A percentile compares a stretch with the other conserved stretches of the same genome.
These are phyloP conservation scores for Cantharis rufa DNA, from an alignment of 2,888 invertebrate genomes.

Conservation along the genomic window DNA sequence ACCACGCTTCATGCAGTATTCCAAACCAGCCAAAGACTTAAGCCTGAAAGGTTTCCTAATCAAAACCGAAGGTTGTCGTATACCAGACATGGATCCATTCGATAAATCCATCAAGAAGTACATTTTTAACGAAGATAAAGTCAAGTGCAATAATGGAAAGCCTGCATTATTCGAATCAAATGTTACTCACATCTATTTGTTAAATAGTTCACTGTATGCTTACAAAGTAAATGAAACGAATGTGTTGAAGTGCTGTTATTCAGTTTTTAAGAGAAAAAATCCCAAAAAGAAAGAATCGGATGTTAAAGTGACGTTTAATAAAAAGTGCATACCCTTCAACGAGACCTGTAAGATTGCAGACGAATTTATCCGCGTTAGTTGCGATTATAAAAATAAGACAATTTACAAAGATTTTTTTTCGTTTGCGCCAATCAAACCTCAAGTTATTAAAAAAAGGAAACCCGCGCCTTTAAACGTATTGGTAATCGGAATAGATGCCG, in stretches of 20 bases:
- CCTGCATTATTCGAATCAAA: conserved; percentile 63
- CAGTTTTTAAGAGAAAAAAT: conserved; percentile 61
- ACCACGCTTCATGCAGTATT: neutral
- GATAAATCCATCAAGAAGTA: conserved; percentile 62
- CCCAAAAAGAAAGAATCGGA: conserved; percentile 58
- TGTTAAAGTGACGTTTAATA: conserved; percentile 57
- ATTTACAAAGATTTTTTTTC: conserved; percentile 72
- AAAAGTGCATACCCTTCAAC: conserved; percentile 59
- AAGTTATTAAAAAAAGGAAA: neutral
- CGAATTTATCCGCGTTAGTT: conserved; percentile 73
- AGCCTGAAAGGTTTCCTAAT: conserved; percentile 47
- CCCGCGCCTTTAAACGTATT: conserved; percentile 65
- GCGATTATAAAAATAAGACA: conserved; percentile 57
- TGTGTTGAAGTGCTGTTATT: conserved; percentile 66
- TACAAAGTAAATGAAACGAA: conserved; percentile 58
- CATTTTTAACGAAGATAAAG: conserved; percentile 56
- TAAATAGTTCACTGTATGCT: conserved; percentile 55
- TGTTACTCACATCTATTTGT: conserved; percentile 63
- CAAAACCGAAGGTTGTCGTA: conserved; percentile 68
- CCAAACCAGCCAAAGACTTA: conserved; percentile 4
- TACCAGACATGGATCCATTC: conserved; percentile 67
- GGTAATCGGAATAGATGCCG: conserved; percentile 81
- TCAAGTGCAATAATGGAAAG: conserved; percentile 59
- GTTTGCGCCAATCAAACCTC: conserved; percentile 61
- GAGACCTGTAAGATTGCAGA: conserved; percentile 55